These are phyloP conservation scores for Cochlearius cochlearius DNA, from an alignment of 2,113 vertebrate genomes.

Conservation along the genomic window DNA sequence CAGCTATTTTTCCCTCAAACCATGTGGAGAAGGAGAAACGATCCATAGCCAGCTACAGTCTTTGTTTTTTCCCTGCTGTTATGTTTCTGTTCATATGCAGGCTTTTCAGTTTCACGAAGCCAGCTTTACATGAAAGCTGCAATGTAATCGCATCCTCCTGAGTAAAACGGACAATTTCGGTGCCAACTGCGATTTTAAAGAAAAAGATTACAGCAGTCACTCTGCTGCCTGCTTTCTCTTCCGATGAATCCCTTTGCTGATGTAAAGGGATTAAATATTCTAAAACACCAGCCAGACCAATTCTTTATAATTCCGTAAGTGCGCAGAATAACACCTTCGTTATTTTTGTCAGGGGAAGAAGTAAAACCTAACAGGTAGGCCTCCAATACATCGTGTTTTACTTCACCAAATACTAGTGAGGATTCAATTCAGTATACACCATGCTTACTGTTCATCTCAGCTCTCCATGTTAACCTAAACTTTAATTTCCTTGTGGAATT, in stretches of 20 bases:
- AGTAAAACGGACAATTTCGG: slow-evolving; percentile 53
- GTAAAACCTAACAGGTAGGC: neutral
- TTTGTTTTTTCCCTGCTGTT: slow-evolving; percentile 27
- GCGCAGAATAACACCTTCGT: neutral
- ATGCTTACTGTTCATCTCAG: neutral
- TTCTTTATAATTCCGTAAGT: neutral
- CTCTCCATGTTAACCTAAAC: neutral
- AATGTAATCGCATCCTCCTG: slow-evolving; percentile 46
- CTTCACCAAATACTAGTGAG: neutral
- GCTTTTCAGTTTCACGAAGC: slow-evolving; percentile 23
- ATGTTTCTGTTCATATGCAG: slow-evolving; percentile 1
- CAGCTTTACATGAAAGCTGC: slow-evolving; percentile 52
- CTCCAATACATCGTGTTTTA: neutral
- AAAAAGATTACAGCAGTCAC: slow-evolving; percentile 28
- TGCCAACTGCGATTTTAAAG: slow-evolving; percentile 25
- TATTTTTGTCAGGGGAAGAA: neutral
- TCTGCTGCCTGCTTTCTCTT: neutral
- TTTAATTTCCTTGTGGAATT: neutral
- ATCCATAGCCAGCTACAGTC: neutral
- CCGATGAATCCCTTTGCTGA: neutral
- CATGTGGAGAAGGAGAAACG: slow-evolving; percentile 32
- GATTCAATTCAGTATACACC: neutral
- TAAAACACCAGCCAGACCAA: neutral
- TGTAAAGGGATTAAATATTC: slow-evolving; percentile 32
- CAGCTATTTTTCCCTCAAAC: slow-evolving; percentile 39